phyloP scores from a whole-genome alignment of 2,888 invertebrate species.

The Peribatodes rhomboidaria region DNA sequence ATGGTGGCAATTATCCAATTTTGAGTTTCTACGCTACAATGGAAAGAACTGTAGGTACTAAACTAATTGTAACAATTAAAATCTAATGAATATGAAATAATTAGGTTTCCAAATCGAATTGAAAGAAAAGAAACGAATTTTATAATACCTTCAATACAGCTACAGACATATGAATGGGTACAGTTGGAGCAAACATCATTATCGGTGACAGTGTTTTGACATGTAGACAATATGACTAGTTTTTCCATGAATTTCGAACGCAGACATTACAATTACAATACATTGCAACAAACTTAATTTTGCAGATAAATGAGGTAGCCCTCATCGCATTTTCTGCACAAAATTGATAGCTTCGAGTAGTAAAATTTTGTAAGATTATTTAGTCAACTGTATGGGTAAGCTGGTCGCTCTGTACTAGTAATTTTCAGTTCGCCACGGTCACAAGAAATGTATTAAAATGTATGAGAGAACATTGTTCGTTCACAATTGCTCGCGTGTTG shows the following conservation, averaged over 20 bases:
- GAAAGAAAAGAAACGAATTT: neutral
- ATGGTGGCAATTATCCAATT: no score
- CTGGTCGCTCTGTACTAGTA: conserved; percentile 29
- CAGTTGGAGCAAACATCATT: conserved; percentile 20
- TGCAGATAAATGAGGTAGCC: neutral
- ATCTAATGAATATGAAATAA: neutral
- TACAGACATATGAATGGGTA: conserved; percentile 8
- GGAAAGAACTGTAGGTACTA: neutral
- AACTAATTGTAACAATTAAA: neutral
- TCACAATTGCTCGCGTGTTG: conserved; percentile 60
- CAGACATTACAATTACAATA: conserved; percentile 47
- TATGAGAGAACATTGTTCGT: conserved; percentile 69
- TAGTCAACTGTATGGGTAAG: neutral
- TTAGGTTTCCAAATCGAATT: neutral
- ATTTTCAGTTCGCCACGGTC: conserved; percentile 59
- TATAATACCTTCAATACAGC: no score
- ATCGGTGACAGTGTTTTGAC: conserved; percentile 18
- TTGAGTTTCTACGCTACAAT: neutral
- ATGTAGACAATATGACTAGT: conserved; percentile 24
- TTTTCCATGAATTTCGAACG: conserved; percentile 52
- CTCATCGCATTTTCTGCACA: neutral
- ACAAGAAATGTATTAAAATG: conserved; percentile 69
- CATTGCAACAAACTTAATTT: conserved; percentile 7
- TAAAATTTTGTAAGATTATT: neutral
- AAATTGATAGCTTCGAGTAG: neutral